Evolutionary conservation across 2,113 vertebrate genomes (phyloP).

Genomic region (Orycteropus afer): DNA sequence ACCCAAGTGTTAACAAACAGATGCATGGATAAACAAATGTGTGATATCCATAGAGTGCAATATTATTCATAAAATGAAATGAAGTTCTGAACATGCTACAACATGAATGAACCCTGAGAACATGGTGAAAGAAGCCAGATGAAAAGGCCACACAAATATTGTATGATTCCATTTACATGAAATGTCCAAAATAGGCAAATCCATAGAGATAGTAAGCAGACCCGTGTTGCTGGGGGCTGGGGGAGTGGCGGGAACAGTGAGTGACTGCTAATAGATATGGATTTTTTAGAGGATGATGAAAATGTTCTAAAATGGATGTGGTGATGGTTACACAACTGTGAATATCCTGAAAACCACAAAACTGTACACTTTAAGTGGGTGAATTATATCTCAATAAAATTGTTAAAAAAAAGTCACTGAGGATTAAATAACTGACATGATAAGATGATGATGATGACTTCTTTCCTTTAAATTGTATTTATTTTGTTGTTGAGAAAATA

Average conservation of each 20-base stretch:
- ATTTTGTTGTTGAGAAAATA: background rate
- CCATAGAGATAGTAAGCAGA: background rate
- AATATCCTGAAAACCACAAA: background rate
- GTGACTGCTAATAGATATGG: accelerated
- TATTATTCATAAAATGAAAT: accelerated
- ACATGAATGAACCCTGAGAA: accelerated
- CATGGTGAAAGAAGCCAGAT: background rate
- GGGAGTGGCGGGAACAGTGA: background rate
- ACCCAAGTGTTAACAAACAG: accelerated
- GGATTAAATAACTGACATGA: background rate
- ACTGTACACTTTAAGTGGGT: background rate
- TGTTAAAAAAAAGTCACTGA: background rate
- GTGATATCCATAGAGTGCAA: accelerated
- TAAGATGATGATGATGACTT: background rate
- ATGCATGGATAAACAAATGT: accelerated
- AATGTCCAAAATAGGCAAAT: accelerated
- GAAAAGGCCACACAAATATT: accelerated
- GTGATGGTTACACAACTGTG: accelerated
- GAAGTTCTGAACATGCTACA: accelerated
- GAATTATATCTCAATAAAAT: background rate
- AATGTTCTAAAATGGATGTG: background rate
- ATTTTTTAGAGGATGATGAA: accelerated
- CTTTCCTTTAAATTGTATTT: background rate
- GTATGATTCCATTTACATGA: accelerated
- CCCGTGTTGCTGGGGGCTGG: background rate